Base-by-base conservation (phyloP, 2,113 vertebrate species). In the Chionis minor region DNA sequence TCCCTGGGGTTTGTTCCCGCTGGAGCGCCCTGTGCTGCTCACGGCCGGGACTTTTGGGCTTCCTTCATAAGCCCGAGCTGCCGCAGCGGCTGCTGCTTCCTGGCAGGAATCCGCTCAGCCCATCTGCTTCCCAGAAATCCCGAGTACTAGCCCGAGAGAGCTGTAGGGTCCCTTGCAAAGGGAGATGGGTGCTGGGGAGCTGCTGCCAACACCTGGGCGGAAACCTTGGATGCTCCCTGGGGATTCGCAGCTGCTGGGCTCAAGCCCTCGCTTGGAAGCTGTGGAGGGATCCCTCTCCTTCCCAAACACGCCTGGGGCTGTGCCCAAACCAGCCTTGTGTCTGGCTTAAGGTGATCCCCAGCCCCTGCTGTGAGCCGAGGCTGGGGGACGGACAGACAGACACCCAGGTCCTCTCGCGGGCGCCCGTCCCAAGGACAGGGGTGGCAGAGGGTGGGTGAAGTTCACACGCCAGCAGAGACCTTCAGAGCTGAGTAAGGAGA, bases 11-110 rank as follows among this genome's bases (percentile, higher is more conserved):
- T 55, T 65, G 42, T 8, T 58, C 14, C 52, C 45, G 21, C 7
- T 5, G 5, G 42, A 69, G 62, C 1, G 3, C 32, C 71, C 35
- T 12, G 24, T 8, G 51, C 81, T 61, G 51, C 42, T 56, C 24
- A 3, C 0, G 4, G 27, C 23, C 2, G 1, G 42, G 69, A 6
- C 24, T 81, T 70, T 52, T 0, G 2, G 55, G 47, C 24, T n/a
- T 86, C 21, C 32, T 11, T 65, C 6, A 5, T 12, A 22, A 73
- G 19, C 9, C 44, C 7, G 35, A 61, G 59, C 33, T 62, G 21
- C 14, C 17, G 16, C 14, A 62, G 40, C 3, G 12, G 51, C 54
- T 54, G 2, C 1, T 61, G 24, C 66, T 82, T 91, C 40, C 44
- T 2, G 0, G 80, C 26, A 63, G 73, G 78, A 71, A 79, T 38